These are phyloP conservation scores for Drosophila oshimai DNA, from an alignment of 1,140 invertebrate species.

Conservation along the genomic window DNA sequence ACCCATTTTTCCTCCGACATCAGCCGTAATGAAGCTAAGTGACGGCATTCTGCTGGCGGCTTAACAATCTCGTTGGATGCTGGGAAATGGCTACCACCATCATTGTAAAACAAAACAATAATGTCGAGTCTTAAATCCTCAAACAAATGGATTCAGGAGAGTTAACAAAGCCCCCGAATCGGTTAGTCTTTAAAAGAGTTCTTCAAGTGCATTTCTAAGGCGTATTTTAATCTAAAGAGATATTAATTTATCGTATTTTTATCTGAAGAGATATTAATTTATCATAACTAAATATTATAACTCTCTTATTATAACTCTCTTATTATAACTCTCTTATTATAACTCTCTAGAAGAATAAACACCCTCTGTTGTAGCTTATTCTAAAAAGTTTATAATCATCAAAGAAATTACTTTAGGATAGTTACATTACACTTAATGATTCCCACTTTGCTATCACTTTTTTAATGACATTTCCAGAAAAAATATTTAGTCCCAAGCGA, in stretches of 20 bases:
- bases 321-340: no score
- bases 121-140: conserved; percentile 33
- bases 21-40: conserved; percentile 76
- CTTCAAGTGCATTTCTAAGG: background rate
- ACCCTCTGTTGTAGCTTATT: no score
- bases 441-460: no score
- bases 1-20: conserved; percentile 1
- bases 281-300: no score
- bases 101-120: conserved; percentile 69
- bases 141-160: conserved; percentile 2
- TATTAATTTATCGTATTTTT: no score
- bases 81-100: conserved; percentile 36
- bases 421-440: no score
- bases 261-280: no score
- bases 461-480: background rate
- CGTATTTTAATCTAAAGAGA: background rate
- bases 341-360: no score
- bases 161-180: background rate
- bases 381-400: no score
- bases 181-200: background rate
- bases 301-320: no score
- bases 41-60: conserved; percentile 60
- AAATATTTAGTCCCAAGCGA: background rate
- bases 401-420: no score
- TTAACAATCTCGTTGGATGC: conserved; percentile 60